Percentiles rank a stretch among this genome's conserved stretches.
Conservation (phyloP, 2,888 invertebrate species). For the Deladenus siricidicola region DNA sequence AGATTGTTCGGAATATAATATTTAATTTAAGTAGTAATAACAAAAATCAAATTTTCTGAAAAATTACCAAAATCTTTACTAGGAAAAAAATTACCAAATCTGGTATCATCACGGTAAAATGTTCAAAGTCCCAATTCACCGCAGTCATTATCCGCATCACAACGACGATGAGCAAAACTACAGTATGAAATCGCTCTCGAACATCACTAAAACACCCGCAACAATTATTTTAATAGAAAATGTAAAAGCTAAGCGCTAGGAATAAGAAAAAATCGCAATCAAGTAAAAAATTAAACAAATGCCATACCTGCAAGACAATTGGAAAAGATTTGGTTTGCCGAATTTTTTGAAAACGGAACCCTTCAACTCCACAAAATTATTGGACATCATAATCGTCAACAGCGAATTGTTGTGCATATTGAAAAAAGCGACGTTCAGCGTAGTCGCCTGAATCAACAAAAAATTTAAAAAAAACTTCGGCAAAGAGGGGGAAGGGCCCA, state of each 20-base stretch:
- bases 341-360: constrained; percentile 97
- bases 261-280: no score
- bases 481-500: no score
- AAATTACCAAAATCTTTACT: no score
- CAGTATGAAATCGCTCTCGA: constrained; percentile 85
- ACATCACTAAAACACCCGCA: constrained; percentile 68
- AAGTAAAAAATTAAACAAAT: neutral
- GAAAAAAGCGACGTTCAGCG: constrained; percentile 95
- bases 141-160: constrained; percentile 96
- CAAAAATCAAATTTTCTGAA: neutral
- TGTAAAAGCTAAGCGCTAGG: no score
- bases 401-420: constrained; percentile 97
- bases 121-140: constrained; percentile 76
- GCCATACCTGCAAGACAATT: constrained; percentile 68
- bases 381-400: constrained; percentile 98
- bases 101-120: constrained; percentile 46
- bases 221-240: neutral
- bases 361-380: constrained; percentile 99
- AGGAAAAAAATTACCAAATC: constrained; percentile 38
- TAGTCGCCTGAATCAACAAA: constrained; percentile 74
- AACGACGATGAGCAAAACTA: constrained; percentile 81
- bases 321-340: constrained; percentile 91
- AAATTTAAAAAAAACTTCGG: neutral
- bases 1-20: no score
- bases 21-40: neutral